phyloP scores from a whole-genome alignment of 2,888 invertebrate genomes.

The Eupithecia inturbata region DNA sequence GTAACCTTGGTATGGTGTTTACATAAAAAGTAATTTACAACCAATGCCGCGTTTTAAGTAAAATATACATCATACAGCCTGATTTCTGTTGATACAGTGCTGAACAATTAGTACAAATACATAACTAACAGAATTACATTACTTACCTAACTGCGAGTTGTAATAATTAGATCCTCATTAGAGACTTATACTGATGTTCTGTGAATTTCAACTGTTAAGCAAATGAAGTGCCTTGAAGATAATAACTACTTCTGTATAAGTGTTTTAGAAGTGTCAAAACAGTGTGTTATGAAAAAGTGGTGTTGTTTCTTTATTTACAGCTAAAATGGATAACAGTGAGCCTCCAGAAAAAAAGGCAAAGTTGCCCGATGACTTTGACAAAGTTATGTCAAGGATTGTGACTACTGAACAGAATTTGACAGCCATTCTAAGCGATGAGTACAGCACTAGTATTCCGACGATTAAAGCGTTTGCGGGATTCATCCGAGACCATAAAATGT shows the following conservation, averaged over 20 bases:
- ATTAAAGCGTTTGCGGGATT: slow-evolving; percentile 85
- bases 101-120: not conserved
- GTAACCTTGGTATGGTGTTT: not conserved
- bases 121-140: not conserved
- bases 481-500: slow-evolving; percentile 84
- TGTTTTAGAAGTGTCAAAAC: slow-evolving; percentile 31
- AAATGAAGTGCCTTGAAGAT: not conserved
- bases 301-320: slow-evolving; percentile 47
- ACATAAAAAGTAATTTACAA: not conserved
- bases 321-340: slow-evolving; percentile 44
- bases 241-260: not conserved
- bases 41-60: not conserved
- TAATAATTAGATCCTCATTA: not conserved
- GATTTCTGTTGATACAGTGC: not conserved
- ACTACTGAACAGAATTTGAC: slow-evolving; percentile 60
- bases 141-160: not conserved
- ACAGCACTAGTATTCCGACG: slow-evolving; percentile 74
- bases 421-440: slow-evolving; percentile 84
- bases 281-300: slow-evolving; percentile 61
- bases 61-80: not conserved
- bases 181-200: not conserved
- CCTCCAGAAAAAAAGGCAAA: slow-evolving; percentile 63
- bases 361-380: slow-evolving; percentile 50
- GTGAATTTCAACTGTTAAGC: not conserved
- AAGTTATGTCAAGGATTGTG: slow-evolving; percentile 54